Base-by-base conservation (phyloP, 2,888 invertebrate genomes). In the Myathropa florea region DNA sequence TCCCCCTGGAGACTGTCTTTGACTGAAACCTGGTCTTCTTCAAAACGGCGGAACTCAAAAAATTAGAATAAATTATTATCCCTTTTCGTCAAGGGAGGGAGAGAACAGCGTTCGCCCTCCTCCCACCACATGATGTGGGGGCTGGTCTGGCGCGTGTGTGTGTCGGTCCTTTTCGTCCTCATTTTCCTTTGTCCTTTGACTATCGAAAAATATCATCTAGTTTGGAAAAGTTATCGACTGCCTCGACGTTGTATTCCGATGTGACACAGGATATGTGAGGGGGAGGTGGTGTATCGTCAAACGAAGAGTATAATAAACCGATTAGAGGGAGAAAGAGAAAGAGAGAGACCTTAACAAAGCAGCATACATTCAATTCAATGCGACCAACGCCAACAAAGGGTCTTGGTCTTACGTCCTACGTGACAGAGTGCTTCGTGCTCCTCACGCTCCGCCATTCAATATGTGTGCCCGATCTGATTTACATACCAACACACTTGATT, bases 401-500 rank as follows among this genome's bases (percentile, higher is more conserved):
- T n/a, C 28, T n/a, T n/a, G n/a, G n/a, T n/a, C n/a, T n/a, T n/a
- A n/a, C n/a, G n/a, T 14, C n/a, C 26, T 55, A 55, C 68, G 60
- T 60, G 70, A 60, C 70, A 70, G 36, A 36, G 14, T 14, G 14
- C n/a, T n/a, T n/a, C n/a, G n/a, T n/a, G n/a, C n/a, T n/a, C n/a
- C n/a, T n/a, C n/a, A n/a, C n/a, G n/a, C n/a, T n/a, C n/a, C n/a
- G n/a, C n/a, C n/a, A n/a, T n/a, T n/a, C n/a, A n/a, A 57, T 26
- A n/a, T 24, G 18, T 28, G 30, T 4, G n/a, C n/a, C 26, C 18
- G 21, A n/a, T 26, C 55, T 65, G 75, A 75, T 75, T 75, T 75
- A 75, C 65, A 75, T 65, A 75, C 75, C 57, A 33, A 73, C 63
- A 73, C 55, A 23, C 75, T 75, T 75, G 65, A 75, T 75, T 75